phyloP scores from a whole-genome alignment of 2,113 vertebrate species.

The Chionodraco myersi region DNA sequence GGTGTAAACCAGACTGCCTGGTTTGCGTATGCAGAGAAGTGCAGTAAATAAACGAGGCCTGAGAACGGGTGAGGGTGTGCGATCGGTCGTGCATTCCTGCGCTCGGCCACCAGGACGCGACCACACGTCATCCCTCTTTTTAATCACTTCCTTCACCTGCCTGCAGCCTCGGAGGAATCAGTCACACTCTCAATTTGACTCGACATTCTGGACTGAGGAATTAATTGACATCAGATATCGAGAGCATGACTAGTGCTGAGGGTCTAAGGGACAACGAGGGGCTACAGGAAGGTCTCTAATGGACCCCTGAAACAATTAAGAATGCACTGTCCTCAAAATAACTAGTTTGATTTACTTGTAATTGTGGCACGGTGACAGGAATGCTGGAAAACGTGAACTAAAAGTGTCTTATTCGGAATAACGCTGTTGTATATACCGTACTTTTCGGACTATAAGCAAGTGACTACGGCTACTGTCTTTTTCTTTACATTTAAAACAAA shows the following conservation, averaged over 20 bases:
- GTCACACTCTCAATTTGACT: constrained; percentile 40
- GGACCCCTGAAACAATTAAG: background rate
- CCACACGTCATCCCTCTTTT: constrained; percentile 62
- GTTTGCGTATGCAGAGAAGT: constrained; percentile 65
- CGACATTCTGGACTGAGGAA: constrained; percentile 30
- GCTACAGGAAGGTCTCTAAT: background rate
- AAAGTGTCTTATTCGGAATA: too few relatives aligned
- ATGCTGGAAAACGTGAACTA: background rate
- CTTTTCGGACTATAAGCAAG: too few relatives aligned
- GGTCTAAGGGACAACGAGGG: constrained; percentile 24
- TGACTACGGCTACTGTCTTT: too few relatives aligned
- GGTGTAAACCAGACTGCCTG: constrained; percentile 74
- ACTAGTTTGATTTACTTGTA: background rate
- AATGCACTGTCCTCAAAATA: constrained; percentile 5
- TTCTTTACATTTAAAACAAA: too few relatives aligned
- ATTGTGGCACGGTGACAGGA: background rate
- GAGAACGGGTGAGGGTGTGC: constrained; percentile 61
- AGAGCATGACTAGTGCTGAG: constrained; percentile 1
- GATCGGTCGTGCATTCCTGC: constrained; percentile 79
- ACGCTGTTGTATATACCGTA: too few relatives aligned
- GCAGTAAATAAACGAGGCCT: constrained; percentile 80
- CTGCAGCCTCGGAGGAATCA: constrained; percentile 60
- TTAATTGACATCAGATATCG: constrained; percentile 62
- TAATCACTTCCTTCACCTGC: constrained; percentile 83
- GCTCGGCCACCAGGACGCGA: constrained; percentile 67